These are phyloP conservation scores for Cyclina sinensis DNA, from an alignment of 1,140 invertebrate genomes.

Conservation along the genomic window DNA sequence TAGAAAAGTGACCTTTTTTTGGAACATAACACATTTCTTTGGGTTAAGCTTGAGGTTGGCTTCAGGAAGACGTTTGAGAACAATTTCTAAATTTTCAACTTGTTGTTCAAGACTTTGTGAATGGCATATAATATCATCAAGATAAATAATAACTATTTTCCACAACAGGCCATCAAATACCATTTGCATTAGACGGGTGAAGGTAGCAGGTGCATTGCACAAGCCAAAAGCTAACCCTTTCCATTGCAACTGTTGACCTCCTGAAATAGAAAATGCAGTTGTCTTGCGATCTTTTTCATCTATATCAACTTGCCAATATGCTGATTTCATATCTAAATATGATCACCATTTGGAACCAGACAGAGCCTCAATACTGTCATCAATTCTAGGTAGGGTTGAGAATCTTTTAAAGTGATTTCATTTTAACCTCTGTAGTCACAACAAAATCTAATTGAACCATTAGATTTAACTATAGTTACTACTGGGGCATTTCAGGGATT, in stretches of 20 bases:
- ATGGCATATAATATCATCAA: background rate
- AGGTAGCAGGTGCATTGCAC: slow-evolving; percentile 1
- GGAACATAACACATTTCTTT: slow-evolving; percentile 28
- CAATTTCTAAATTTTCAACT: background rate
- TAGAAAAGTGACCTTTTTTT: background rate
- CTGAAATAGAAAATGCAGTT: slow-evolving; percentile 36
- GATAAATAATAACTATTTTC: slow-evolving; percentile 28
- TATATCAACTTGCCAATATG: slow-evolving; percentile 31
- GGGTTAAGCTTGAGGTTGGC: slow-evolving; percentile 17
- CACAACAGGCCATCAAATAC: slow-evolving; percentile 12
- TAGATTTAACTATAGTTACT: slow-evolving; percentile 36
- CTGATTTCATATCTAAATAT: slow-evolving; percentile 49
- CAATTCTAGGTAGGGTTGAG: slow-evolving; percentile 50
- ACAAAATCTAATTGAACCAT: slow-evolving; percentile 87
- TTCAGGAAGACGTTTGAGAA: slow-evolving; percentile 7
- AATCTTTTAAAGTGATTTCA: slow-evolving; percentile 47
- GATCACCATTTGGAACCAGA: slow-evolving; percentile 13
- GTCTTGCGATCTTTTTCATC: slow-evolving; percentile 37
- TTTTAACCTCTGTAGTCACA: slow-evolving; percentile 86
- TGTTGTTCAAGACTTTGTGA: background rate
- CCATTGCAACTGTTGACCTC: slow-evolving; percentile 15
- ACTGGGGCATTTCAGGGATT: slow-evolving; percentile 34
- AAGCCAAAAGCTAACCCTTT: slow-evolving; percentile 17
- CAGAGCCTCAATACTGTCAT: slow-evolving; percentile 26
- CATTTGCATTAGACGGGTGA: slow-evolving; percentile 13